Evolutionary conservation across 2,888 invertebrate genomes (phyloP).

Genomic region (Ochropleura plecta): DNA sequence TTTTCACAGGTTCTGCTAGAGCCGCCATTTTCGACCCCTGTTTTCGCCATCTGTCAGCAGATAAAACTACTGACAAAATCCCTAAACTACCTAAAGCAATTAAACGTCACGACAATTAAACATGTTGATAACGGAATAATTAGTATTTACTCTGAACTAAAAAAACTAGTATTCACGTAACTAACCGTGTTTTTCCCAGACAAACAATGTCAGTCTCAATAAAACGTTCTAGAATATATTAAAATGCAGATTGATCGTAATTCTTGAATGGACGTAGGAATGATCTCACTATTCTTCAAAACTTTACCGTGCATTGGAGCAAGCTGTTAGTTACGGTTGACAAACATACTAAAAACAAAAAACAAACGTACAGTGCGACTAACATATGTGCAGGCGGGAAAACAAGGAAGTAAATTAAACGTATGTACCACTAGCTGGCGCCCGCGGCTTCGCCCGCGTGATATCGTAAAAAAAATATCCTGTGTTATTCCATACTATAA

Average conservation of each 20-base stretch:
- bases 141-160: too few species aligned
- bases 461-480: too few species aligned
- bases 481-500: too few species aligned
- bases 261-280: neutral
- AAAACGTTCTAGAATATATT: slow-evolving; percentile 13
- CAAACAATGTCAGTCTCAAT: slow-evolving; percentile 4
- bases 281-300: neutral
- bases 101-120: neutral
- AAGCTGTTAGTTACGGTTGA: neutral
- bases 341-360: too few species aligned
- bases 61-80: neutral
- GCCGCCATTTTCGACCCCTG: too few species aligned
- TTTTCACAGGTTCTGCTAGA: too few species aligned
- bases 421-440: too few species aligned
- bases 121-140: neutral
- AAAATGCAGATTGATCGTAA: neutral
- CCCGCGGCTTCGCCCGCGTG: too few species aligned
- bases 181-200: slow-evolving; percentile 17
- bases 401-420: too few species aligned
- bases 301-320: neutral
- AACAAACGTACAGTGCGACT: too few species aligned
- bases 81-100: neutral
- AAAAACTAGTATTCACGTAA: too few species aligned
- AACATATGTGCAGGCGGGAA: too few species aligned
- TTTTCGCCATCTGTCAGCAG: neutral